A percentile compares a stretch with the other conserved stretches of the same genome.
Evolutionary conservation across 2,888 invertebrate genomes (phyloP).

Genomic region (Nymphalis c-album): DNA sequence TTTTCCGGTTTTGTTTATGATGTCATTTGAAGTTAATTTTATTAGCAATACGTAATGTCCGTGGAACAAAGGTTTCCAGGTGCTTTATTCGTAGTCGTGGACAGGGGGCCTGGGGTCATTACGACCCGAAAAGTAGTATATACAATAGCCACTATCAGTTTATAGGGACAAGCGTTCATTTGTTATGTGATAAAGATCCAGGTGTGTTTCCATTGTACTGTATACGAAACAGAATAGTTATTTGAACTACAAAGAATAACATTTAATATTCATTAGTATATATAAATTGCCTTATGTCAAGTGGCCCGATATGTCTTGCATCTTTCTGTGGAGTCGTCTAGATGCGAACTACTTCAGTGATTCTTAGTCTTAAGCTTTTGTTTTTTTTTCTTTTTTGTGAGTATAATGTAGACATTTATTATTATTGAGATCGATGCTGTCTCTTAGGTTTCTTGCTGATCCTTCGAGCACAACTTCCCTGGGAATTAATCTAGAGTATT

Average conservation of each 20-base stretch:
- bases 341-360: no score
- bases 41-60: not conserved
- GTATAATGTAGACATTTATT: no score
- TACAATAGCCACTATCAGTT: conserved; percentile 9
- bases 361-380: no score
- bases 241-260: not conserved
- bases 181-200: conserved; percentile 34
- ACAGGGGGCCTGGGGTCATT: conserved; percentile 3
- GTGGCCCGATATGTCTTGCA: no score
- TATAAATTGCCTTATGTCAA: not conserved
- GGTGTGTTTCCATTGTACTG: conserved; percentile 36
- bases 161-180: conserved; percentile 30
- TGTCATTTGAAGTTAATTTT: not conserved
- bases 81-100: not conserved
- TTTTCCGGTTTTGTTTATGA: not conserved
- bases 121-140: conserved; percentile 14
- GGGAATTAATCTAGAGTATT: no score
- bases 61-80: conserved; percentile 3
- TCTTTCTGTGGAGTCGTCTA: no score
- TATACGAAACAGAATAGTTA: not conserved
- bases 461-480: no score
- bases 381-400: no score
- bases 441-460: no score
- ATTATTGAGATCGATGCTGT: no score
- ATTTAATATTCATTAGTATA: not conserved